Percentiles rank a stretch among this genome's conserved stretches.
phyloP scores from a whole-genome alignment of 1,140 invertebrate species.

The Drosophila triauraria region DNA sequence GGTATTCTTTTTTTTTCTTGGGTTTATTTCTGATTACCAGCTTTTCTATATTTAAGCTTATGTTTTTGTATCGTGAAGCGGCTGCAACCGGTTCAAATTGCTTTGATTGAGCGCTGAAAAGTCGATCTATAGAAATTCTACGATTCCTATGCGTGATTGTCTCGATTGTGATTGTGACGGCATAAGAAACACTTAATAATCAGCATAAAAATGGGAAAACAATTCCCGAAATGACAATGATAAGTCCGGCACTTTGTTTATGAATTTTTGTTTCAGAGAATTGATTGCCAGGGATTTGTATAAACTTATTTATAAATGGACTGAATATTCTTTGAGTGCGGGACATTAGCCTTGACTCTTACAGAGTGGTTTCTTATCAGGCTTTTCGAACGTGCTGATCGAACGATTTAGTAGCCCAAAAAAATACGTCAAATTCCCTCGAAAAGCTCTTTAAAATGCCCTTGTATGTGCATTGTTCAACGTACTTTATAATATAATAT shows the following conservation, averaged over 20 bases:
- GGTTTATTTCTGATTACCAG: conserved; percentile 36
- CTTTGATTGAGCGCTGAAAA: conserved; percentile 24
- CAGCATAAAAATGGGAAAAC: conserved; percentile 22
- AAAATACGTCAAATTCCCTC: neutral
- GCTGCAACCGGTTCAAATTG: conserved; percentile 38
- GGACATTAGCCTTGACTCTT: conserved; percentile 31
- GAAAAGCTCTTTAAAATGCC: neutral
- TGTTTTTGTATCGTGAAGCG: conserved; percentile 6
- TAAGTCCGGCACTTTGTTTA: conserved; percentile 24
- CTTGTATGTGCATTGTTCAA: conserved; percentile 25
- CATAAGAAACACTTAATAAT: conserved; percentile 25
- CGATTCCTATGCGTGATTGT: conserved; percentile 43
- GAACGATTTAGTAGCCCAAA: conserved; percentile 7
- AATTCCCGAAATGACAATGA: conserved; percentile 23
- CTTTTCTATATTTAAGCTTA: conserved; percentile 45
- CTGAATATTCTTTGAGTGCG: neutral
- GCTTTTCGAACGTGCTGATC: conserved; percentile 27
- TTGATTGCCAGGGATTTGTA: neutral
- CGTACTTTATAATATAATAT: conserved; percentile 9
- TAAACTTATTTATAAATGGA: neutral
- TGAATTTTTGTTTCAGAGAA: neutral
- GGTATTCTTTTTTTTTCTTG: conserved; percentile 27
- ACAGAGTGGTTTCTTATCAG: conserved; percentile 23
- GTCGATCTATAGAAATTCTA: conserved; percentile 21
- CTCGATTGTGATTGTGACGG: conserved; percentile 39